Evolutionary conservation across 2,888 invertebrate species (phyloP).

Genomic region (Tenthredo mesomela): DNA sequence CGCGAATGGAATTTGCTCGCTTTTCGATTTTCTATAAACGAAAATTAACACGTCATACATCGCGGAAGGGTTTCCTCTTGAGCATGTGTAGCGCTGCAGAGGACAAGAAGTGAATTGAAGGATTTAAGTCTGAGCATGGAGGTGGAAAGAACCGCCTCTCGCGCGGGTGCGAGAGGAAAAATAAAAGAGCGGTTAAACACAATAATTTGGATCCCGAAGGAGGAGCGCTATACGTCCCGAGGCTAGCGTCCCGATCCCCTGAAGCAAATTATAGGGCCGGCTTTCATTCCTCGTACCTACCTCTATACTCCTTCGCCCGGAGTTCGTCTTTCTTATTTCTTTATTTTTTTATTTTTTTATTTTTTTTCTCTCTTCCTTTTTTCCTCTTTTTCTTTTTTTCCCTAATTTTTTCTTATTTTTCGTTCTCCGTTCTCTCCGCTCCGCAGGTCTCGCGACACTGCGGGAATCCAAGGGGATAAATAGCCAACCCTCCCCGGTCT

Average conservation of each 20-base stretch:
- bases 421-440: constrained; percentile 38
- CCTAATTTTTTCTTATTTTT: constrained; percentile 49
- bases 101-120: background rate
- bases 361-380: constrained; percentile 43
- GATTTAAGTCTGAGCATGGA: constrained; percentile 23
- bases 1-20: no score
- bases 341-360: constrained; percentile 54
- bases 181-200: constrained; percentile 49
- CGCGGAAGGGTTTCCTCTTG: background rate
- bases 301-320: constrained; percentile 31
- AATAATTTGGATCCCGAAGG: constrained; percentile 46
- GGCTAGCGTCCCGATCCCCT: constrained; percentile 33
- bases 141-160: constrained; percentile 18
- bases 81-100: background rate
- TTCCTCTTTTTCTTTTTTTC: constrained; percentile 25
- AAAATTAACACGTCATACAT: background rate
- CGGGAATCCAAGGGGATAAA: constrained; percentile 66
- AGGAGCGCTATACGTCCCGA: constrained; percentile 27
- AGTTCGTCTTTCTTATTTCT: constrained; percentile 53
- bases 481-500: constrained; percentile 58
- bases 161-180: constrained; percentile 32
- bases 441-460: constrained; percentile 56
- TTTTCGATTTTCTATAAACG: background rate
- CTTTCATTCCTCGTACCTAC: constrained; percentile 41
- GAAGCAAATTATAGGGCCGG: constrained; percentile 46